phyloP scores from a whole-genome alignment of 2,888 invertebrate genomes.

The Dasysyrphus tricinctus region DNA sequence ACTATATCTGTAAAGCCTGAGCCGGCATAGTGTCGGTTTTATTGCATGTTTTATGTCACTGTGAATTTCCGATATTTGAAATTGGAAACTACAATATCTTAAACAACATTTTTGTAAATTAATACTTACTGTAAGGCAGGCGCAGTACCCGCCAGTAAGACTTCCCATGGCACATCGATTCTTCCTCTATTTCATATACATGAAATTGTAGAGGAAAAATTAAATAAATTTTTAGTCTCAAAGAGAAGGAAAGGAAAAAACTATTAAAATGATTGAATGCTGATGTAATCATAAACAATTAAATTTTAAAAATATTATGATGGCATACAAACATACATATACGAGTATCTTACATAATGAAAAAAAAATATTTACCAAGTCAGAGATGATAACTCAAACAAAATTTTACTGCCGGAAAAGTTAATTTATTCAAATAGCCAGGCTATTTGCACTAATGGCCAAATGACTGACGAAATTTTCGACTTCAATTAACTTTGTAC shows the following conservation, averaged over 20 bases:
- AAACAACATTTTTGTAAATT: conserved; percentile 56
- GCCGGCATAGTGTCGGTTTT: not conserved
- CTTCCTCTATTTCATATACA: not conserved
- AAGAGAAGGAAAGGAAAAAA: not conserved
- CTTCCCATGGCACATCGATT: conserved; percentile 54
- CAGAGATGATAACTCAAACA: conserved; percentile 16
- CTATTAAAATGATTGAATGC: conserved; percentile 26
- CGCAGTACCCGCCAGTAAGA: conserved; percentile 27
- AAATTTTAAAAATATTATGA: conserved; percentile 38
- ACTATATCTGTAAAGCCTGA: not conserved
- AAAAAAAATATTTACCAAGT: conserved; percentile 38
- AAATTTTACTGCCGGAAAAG: conserved; percentile 55
- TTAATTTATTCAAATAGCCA: conserved; percentile 60
- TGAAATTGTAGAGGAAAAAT: not conserved
- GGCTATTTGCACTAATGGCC: conserved; percentile 52
- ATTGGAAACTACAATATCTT: conserved; percentile 54
- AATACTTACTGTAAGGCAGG: conserved; percentile 42
- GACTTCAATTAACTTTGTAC: conserved; percentile 4
- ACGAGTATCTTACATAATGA: conserved; percentile 62
- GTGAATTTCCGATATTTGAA: conserved; percentile 65
- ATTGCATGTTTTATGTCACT: conserved; percentile 36
- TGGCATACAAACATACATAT: conserved; percentile 15
- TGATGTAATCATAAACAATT: conserved; percentile 39
- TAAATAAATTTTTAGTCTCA: not conserved
- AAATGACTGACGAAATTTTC: conserved; percentile 47